These are phyloP conservation scores for Argyresthia albistria DNA, from an alignment of 2,888 invertebrate species.

Conservation along the genomic window DNA sequence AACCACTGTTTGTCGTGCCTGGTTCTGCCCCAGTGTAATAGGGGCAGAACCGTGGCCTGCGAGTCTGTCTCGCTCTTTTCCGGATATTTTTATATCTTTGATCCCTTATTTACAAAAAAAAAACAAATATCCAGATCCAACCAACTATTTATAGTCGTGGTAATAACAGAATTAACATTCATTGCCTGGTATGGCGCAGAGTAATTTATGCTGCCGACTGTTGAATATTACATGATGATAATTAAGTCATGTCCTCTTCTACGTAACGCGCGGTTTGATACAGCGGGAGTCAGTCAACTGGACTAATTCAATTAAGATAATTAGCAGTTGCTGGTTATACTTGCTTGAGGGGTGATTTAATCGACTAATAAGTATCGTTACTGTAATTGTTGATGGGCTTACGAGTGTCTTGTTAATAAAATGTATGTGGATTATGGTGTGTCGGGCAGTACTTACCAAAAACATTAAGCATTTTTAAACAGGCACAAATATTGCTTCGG, in stretches of 20 bases:
- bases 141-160: neutral
- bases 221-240: conserved; percentile 1
- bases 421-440: too few species aligned
- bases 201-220: neutral
- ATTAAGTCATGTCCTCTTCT: conserved; percentile 1
- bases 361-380: neutral
- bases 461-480: too few species aligned
- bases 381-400: neutral
- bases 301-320: neutral
- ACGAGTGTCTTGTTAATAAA: neutral
- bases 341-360: neutral
- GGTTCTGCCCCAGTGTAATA: too few species aligned
- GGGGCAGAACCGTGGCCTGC: too few species aligned
- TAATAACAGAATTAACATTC: neutral
- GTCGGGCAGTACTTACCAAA: too few species aligned
- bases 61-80: too few species aligned
- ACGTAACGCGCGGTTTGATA: neutral
- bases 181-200: conserved; percentile 2
- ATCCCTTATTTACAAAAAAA: too few species aligned
- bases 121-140: too few species aligned
- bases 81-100: too few species aligned
- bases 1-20: too few species aligned
- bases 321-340: neutral
- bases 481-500: too few species aligned
- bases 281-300: neutral